Conservation (phyloP, 2,797 vertebrate species). For the Mus spretus region DNA sequence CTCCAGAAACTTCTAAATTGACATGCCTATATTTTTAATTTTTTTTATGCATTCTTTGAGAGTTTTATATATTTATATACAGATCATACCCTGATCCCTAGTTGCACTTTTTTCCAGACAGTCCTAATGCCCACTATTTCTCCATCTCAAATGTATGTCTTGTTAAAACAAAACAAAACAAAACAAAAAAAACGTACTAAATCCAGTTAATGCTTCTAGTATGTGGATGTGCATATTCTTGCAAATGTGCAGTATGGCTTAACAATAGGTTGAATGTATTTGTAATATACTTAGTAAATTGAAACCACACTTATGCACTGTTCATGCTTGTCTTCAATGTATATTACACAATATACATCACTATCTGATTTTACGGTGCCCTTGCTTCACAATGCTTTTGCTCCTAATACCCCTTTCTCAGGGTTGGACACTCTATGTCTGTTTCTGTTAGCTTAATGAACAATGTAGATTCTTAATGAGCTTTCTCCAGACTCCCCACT, state of each 20-base stretch:
- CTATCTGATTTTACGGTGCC: not conserved
- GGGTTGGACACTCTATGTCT: not conserved
- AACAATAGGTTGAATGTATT: not conserved
- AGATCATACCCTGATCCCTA: not conserved
- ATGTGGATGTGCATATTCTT: not conserved
- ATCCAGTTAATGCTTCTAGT: not conserved
- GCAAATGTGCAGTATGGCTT: not conserved
- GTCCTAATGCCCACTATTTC: not conserved
- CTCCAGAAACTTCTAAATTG: slow-evolving; percentile 21
- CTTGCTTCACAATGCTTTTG: not conserved
- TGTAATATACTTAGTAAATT: slow-evolving; percentile 26
- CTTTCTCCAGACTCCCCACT: not conserved
- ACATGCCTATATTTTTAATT: not conserved
- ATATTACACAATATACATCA: not conserved
- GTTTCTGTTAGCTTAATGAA: not conserved
- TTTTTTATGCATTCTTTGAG: not conserved
- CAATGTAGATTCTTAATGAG: not conserved
- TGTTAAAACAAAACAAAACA: too few species aligned
- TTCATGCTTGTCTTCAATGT: slow-evolving; percentile 28
- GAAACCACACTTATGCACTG: not conserved
- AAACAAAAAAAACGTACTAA: not conserved
- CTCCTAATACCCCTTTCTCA: not conserved
- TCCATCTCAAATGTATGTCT: not conserved
- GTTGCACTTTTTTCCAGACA: not conserved
- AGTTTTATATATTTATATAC: not conserved